Evolutionary conservation across 2,888 invertebrate genomes (phyloP).

Genomic region (Andrena camellia): DNA sequence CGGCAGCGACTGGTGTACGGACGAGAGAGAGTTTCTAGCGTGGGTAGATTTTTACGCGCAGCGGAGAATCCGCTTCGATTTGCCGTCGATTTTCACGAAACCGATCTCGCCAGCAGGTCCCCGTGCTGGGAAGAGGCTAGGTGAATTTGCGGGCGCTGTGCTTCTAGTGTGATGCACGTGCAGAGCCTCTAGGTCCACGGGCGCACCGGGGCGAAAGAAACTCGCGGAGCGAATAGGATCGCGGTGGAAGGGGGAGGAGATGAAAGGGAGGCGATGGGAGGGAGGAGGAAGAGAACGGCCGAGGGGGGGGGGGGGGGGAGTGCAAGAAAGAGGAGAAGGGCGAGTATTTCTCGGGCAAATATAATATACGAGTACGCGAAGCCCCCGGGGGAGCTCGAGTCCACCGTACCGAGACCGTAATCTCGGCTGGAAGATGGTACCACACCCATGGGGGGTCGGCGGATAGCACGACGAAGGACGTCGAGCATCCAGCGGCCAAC

Average conservation of each 20-base stretch:
- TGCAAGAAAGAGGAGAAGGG: constrained; percentile 13
- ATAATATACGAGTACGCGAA: constrained; percentile 72
- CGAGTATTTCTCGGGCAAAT: constrained; percentile 71
- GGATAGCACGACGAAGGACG: constrained; percentile 46
- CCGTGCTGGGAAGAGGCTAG: not conserved
- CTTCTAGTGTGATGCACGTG: constrained; percentile 36
- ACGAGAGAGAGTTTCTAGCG: not conserved
- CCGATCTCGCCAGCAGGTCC: not conserved
- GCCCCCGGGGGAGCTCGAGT: constrained; percentile 70
- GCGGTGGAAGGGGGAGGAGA: not conserved
- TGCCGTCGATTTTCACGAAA: not conserved
- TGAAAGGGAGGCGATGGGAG: not conserved
- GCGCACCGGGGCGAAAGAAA: constrained; percentile 4
- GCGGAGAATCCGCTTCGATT: not conserved
- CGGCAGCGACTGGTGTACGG: not conserved
- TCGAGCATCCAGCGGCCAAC: constrained; percentile 12
- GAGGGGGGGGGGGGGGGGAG: not conserved
- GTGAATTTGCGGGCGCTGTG: not conserved
- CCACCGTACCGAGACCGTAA: constrained; percentile 67
- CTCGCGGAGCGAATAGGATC: constrained; percentile 11
- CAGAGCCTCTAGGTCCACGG: constrained; percentile 31
- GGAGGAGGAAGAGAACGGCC: constrained; percentile 25
- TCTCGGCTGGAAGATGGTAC: constrained; percentile 74
- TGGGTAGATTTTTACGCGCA: not conserved
- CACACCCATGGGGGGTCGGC: constrained; percentile 78